Conservation (phyloP, 2,888 invertebrate genomes). For the Boloria selene region DNA sequence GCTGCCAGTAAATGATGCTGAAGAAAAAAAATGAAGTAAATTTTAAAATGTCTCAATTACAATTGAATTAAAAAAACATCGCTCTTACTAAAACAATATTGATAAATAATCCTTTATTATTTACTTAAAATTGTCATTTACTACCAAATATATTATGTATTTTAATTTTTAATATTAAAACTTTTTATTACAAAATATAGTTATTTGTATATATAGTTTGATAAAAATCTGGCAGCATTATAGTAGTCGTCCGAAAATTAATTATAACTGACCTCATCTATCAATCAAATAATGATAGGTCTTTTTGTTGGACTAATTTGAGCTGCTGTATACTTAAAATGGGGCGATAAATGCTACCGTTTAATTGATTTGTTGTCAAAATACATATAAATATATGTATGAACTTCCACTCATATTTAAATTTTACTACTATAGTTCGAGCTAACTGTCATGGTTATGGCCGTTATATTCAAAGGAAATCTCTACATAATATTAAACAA, state of each 20-base stretch:
- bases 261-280: constrained; percentile 32
- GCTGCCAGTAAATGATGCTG: neutral
- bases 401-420: too few species aligned
- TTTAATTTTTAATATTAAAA: too few species aligned
- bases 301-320: constrained; percentile 11
- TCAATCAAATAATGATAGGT: constrained; percentile 24
- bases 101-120: too few species aligned
- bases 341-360: constrained; percentile 1
- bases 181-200: too few species aligned
- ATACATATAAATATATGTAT: neutral
- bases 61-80: neutral
- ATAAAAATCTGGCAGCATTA: constrained; percentile 10
- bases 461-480: too few species aligned
- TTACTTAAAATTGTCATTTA: too few species aligned
- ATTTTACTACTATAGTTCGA: too few species aligned
- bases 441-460: too few species aligned
- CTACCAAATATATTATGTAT: too few species aligned
- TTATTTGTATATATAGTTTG: too few species aligned
- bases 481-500: too few species aligned
- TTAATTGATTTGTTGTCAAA: constrained; percentile 19
- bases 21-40: neutral
- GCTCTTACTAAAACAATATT: neutral
- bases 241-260: constrained; percentile 1
- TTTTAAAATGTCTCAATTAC: neutral
- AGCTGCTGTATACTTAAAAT: constrained; percentile 12